Evolutionary conservation across 1,140 invertebrate genomes (phyloP), one percentile per base, ranked within the genome.

Genomic region (Cheumatopsyche charites): DNA sequence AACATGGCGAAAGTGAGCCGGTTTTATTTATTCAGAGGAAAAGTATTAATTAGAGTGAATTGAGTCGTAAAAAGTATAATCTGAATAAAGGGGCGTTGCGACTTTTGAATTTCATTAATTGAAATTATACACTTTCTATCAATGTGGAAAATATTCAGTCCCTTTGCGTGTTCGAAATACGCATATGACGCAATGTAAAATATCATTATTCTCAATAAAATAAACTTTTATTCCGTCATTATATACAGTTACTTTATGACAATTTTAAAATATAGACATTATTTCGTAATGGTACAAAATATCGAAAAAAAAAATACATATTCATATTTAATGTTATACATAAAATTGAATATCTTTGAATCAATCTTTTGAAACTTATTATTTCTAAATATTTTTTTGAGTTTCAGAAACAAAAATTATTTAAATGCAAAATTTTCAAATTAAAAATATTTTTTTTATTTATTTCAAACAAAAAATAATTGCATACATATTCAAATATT

Each of bases 61-160:
- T 52, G 19, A 19, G 15, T 52, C 47, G 15, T 52, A 52, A 52
- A 52, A 52, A 15, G 9, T 52, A n/a, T n/a, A 52, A 52, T 52
- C 19, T 17, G 19, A 52, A 52, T 52, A 52, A 52, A 52, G 47
- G 15, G 47, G 19, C 19, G 19, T 52, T 17, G 47, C 47, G 47
- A 52, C 47, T 52, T 52, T 52, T 52, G 47, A 52, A 52, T 17
- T 52, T 52, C 15, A 52, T 52, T 52, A 52, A 52, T 52, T 52
- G 47, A 52, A 52, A 17, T 52, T 36, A 36, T 36, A 52, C 47
- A 19, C 47, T 52, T 17, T 52, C 19, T 36, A 36, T 36, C 29
- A 36, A 36, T 36, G 29, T 36, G 29, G 29, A 36, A 52, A 7
- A 7, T 17, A 17, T 52, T 15, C 15, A 15, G 47, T 52, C 47